These are phyloP conservation scores for Neosilurus hyrtlii DNA, from an alignment of 2,797 vertebrate genomes.

Conservation along the genomic window DNA sequence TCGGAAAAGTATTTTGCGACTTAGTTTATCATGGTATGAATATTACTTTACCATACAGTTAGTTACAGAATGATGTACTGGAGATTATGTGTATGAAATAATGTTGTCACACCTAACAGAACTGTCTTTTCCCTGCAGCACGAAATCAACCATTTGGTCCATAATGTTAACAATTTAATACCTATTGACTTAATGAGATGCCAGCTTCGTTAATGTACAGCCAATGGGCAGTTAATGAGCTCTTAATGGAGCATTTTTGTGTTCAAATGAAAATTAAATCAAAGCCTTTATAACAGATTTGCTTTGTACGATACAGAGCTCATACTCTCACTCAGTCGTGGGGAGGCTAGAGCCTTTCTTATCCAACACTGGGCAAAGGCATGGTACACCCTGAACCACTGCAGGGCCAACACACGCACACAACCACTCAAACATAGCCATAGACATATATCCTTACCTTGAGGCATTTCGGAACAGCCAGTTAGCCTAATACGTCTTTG, in stretches of 20 bases:
- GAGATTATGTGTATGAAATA: neutral
- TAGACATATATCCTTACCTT: no score
- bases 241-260: conserved; percentile 43
- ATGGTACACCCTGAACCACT: no score
- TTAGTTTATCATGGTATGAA: neutral
- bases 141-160: conserved; percentile 24
- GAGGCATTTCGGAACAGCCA: no score
- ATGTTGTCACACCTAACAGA: neutral
- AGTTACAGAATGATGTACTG: conserved; percentile 42
- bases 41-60: neutral
- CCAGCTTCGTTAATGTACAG: conserved; percentile 40
- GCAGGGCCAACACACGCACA: no score
- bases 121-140: conserved; percentile 7
- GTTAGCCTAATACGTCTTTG: no score
- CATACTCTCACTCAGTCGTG: no score
- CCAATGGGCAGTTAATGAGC: conserved; percentile 46
- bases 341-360: no score
- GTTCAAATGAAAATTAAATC: conserved; percentile 47
- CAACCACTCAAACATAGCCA: no score
- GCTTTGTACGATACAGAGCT: no score
- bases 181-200: conserved; percentile 41
- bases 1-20: neutral
- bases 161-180: conserved; percentile 44
- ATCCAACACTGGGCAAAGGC: no score
- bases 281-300: conserved; percentile 9